Evolutionary conservation across 1,140 invertebrate species (phyloP), one percentile per base, ranked within the genome.

Genomic region (Papilio glaucus): DNA sequence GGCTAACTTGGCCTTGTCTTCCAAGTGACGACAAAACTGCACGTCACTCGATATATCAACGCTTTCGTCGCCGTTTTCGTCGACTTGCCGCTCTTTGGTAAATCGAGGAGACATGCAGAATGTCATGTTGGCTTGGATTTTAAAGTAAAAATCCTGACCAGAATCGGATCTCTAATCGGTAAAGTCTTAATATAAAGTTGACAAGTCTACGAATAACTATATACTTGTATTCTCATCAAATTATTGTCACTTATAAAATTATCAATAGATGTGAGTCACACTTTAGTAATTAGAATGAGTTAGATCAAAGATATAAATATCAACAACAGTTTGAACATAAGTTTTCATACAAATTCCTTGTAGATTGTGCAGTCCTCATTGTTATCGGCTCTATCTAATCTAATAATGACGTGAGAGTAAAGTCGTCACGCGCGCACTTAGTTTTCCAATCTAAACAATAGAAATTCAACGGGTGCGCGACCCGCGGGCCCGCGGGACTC

Each of bases 391-490:
- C n/a, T n/a, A n/a, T n/a, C n/a, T n/a, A 82, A 86, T 85, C 82
- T 86, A 89, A 91, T 89, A 88, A 91, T 88, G 80, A 86, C 83
- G 83, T 81, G 87, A 81, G 85, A 83, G 85, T 85, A 91, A 91
- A 91, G 87, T 89, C 85, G 84, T 85, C 81, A 85, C 81, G 69
- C 79, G 71, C 69, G 83, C 87, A 87, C 89, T 91, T 91, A 90
- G 87, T 92, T 92, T 92, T 92, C 90, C 90, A 92, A 92, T 92
- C 88, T 91, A 91, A 91, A 92, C 89, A 92, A 92, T 92, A 92
- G 90, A 89, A 92, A 92, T 92, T 92, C 90, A 90, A 82, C 90
- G 87, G 90, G 89, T 91, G 89, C 88, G 73, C 86, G 84, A 74
- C 89, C 87, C 89, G 77, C 77, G 90, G 89, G 74, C 89, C 87